These are phyloP conservation scores for Gymnoscopelus microlampas DNA, from an alignment of 2,797 vertebrate species.

Conservation along the genomic window DNA sequence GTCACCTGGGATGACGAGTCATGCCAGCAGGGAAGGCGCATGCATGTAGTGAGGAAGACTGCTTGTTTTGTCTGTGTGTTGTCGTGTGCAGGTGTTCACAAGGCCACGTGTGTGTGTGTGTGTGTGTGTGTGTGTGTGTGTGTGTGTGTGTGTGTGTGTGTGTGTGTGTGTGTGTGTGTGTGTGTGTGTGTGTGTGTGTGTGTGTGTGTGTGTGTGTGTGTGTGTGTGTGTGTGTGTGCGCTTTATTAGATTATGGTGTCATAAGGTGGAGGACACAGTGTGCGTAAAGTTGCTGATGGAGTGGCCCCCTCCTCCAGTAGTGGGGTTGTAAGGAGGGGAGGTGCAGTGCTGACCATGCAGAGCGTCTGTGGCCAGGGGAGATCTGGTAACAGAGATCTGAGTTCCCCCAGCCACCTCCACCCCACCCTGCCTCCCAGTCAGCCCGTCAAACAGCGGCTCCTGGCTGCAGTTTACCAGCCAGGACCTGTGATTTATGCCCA, in stretches of 20 bases:
- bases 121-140: constrained; percentile 29
- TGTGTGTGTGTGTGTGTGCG: constrained; percentile 13
- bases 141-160: constrained; percentile 16
- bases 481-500: constrained; percentile 66
- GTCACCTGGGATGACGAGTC: too few relatives aligned
- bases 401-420: constrained; percentile 49
- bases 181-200: constrained; percentile 3
- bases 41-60: too few relatives aligned
- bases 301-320: constrained; percentile 6
- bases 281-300: not conserved
- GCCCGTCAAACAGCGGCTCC: constrained; percentile 49
- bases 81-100: not conserved
- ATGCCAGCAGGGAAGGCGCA: too few relatives aligned
- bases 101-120: constrained; percentile 22
- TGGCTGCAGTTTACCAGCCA: constrained; percentile 50
- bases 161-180: not conserved
- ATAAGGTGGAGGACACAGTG: not conserved
- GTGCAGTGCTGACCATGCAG: constrained; percentile 50
- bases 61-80: not conserved
- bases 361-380: constrained; percentile 44
- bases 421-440: constrained; percentile 51
- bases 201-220: not conserved
- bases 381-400: constrained; percentile 40
- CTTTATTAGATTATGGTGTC: not conserved
- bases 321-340: constrained; percentile 9